A percentile compares a stretch with the other conserved stretches of the same genome.
These are phyloP conservation scores for Berghia stephanieae DNA, from an alignment of 1,140 invertebrate species.

Conservation along the genomic window DNA sequence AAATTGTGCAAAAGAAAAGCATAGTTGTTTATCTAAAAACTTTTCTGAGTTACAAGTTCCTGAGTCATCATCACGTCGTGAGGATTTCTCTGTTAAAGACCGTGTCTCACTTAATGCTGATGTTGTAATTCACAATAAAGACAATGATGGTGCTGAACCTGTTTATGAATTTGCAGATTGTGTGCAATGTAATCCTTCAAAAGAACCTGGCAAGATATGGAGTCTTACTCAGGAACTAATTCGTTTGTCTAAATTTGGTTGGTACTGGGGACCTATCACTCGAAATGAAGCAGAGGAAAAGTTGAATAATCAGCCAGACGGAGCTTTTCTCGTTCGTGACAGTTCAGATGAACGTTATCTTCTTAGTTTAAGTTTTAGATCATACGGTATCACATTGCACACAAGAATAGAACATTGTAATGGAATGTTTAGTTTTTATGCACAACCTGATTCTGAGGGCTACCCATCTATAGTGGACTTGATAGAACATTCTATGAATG, in stretches of 20 bases:
- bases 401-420: slow-evolving; percentile 76
- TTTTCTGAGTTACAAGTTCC: slow-evolving; percentile 56
- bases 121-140: slow-evolving; percentile 7
- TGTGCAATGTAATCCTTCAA: slow-evolving; percentile 28
- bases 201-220: slow-evolving; percentile 47
- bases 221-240: slow-evolving; percentile 71
- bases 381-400: slow-evolving; percentile 78
- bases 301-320: slow-evolving; percentile 77
- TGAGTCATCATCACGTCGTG: slow-evolving; percentile 13
- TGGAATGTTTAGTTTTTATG: slow-evolving; percentile 76
- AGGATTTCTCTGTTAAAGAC: not conserved
- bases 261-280: slow-evolving; percentile 77
- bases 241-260: slow-evolving; percentile 73
- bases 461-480: slow-evolving; percentile 77
- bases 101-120: not conserved
- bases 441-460: slow-evolving; percentile 74
- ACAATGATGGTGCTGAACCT: slow-evolving; percentile 1
- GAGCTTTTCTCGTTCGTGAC: slow-evolving; percentile 81
- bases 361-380: slow-evolving; percentile 79
- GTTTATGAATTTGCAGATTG: slow-evolving; percentile 28
- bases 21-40: slow-evolving; percentile 55
- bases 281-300: slow-evolving; percentile 74
- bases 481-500: slow-evolving; percentile 77
- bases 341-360: slow-evolving; percentile 78
- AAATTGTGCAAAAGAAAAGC: slow-evolving; percentile 53